Evolutionary conservation across 1,140 invertebrate genomes (phyloP).

Genomic region (Augochlora pura): DNA sequence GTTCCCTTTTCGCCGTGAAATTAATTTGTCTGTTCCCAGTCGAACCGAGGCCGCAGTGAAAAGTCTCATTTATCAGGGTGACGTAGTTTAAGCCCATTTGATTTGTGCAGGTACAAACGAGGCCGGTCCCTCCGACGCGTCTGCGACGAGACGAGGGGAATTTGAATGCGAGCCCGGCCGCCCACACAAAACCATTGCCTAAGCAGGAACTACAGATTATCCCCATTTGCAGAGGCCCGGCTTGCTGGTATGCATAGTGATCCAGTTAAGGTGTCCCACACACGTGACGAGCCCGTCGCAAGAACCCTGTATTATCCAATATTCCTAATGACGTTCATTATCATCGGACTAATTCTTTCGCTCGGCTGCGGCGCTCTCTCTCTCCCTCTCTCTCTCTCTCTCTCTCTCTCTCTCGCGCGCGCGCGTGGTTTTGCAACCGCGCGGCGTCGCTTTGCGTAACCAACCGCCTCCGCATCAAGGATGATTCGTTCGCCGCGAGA

Average conservation of each 20-base stretch:
- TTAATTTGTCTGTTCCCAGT: slow-evolving; percentile 46
- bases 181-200: slow-evolving; percentile 42
- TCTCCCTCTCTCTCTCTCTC: too few species aligned
- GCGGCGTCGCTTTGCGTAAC: too few species aligned
- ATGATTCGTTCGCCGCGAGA: not conserved
- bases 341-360: not conserved
- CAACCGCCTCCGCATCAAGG: too few species aligned
- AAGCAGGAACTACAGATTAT: slow-evolving; percentile 52
- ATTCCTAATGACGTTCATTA: slow-evolving; percentile 5
- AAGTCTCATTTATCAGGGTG: slow-evolving; percentile 44
- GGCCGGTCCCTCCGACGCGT: not conserved
- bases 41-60: slow-evolving; percentile 1
- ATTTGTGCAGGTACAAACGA: slow-evolving; percentile 45
- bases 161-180: slow-evolving; percentile 30
- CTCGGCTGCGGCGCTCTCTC: not conserved
- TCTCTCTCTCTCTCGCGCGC: too few species aligned
- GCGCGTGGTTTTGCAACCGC: not conserved
- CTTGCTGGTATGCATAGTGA: slow-evolving; percentile 4
- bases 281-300: not conserved
- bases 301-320: slow-evolving; percentile 8
- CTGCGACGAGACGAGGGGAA: not conserved
- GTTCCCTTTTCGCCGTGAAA: slow-evolving; percentile 5
- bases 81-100: slow-evolving; percentile 49
- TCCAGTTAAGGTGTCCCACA: slow-evolving; percentile 38
- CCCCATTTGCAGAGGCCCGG: slow-evolving; percentile 14